These are phyloP conservation scores for Ondatra zibethicus DNA, from an alignment of 2,113 vertebrate species.

Conservation along the genomic window DNA sequence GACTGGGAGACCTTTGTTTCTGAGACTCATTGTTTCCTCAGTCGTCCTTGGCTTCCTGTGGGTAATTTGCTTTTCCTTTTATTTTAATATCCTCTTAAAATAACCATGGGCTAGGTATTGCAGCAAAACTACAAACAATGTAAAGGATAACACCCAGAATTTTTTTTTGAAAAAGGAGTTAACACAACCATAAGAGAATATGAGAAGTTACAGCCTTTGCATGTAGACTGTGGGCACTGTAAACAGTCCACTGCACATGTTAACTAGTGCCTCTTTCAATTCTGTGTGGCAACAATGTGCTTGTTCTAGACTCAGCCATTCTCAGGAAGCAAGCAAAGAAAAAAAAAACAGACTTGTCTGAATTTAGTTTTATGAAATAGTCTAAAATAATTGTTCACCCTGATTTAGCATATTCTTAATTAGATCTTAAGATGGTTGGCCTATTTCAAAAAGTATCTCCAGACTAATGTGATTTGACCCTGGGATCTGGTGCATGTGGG, in stretches of 20 bases:
- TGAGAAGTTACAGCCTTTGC: not conserved
- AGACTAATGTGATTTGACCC: not conserved
- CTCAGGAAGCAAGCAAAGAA: not conserved
- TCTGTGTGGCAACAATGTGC: not conserved
- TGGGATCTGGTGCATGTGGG: not conserved
- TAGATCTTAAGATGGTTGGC: constrained; percentile 24
- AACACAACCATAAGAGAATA: too few species aligned
- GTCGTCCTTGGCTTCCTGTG: not conserved
- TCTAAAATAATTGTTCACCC: not conserved
- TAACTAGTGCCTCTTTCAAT: not conserved
- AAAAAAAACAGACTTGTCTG: not conserved
- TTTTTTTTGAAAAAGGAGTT: not conserved
- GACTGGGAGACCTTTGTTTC: not conserved
- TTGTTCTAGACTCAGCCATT: not conserved
- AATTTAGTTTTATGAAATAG: constrained; percentile 10
- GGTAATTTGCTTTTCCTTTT: not conserved
- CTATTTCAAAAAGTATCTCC: not conserved
- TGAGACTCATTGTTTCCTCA: not conserved
- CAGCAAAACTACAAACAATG: not conserved
- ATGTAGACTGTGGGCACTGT: accelerated
- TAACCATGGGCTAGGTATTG: not conserved
- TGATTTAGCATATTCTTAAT: constrained; percentile 3
- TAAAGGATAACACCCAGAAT: not conserved
- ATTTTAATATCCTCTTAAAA: not conserved
- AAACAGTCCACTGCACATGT: too few species aligned